Evolutionary conservation across 2,888 invertebrate species (phyloP).

Genomic region (Ophraella communa): DNA sequence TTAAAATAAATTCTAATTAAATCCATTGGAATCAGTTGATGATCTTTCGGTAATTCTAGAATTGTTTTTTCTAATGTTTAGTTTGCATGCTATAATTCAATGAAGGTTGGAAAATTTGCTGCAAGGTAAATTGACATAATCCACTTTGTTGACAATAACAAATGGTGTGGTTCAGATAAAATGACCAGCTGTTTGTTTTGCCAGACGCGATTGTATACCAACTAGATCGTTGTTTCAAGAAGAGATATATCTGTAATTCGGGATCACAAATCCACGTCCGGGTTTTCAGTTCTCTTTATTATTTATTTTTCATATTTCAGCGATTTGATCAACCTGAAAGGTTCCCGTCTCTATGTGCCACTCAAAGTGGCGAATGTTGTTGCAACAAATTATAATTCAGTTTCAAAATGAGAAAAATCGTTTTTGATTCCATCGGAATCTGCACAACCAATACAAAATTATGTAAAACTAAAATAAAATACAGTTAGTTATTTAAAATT

Average conservation of each 20-base stretch:
- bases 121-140: conserved; percentile 14
- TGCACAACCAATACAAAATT: too few species aligned
- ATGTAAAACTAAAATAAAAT: too few species aligned
- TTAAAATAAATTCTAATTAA: background rate
- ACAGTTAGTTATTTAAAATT: too few species aligned
- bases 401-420: too few species aligned
- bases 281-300: background rate
- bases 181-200: conserved; percentile 46
- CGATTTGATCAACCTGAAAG: too few species aligned
- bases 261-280: background rate
- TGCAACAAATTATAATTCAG: too few species aligned
- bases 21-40: background rate
- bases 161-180: conserved; percentile 41
- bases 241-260: conserved; percentile 8
- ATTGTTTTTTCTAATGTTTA: background rate
- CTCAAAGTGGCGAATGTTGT: too few species aligned
- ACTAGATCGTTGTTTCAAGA: conserved; percentile 14
- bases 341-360: too few species aligned
- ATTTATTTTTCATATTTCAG: background rate
- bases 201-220: conserved; percentile 29
- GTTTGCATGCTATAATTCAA: conserved; percentile 2
- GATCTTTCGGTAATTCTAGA: background rate
- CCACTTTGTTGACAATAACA: conserved; percentile 42
- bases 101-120: conserved; percentile 34
- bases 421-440: too few species aligned